Conservation (phyloP, 2,113 vertebrate genomes). For the Melanerpes aurifrons region DNA sequence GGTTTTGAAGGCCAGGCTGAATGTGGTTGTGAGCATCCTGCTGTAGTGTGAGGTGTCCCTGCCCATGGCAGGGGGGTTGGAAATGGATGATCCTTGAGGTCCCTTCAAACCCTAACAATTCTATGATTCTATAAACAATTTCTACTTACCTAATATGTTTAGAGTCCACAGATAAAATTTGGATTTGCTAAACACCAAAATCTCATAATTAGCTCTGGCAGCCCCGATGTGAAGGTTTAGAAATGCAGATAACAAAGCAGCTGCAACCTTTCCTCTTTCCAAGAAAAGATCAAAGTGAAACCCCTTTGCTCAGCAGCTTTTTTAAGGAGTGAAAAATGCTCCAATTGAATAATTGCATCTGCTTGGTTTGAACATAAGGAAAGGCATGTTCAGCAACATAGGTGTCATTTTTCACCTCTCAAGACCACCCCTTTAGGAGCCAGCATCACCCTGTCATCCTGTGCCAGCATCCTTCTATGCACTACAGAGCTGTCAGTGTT, state of each 20-base stretch:
- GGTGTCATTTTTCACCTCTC: neutral
- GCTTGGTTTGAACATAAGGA: neutral
- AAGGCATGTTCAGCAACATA: neutral
- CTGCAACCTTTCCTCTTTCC: neutral
- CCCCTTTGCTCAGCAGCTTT: neutral
- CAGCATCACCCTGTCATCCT: neutral
- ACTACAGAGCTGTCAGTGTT: neutral
- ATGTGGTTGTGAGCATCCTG: no score
- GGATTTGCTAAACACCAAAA: neutral
- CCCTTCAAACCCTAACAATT: no score
- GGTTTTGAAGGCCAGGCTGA: no score
- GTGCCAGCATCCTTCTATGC: neutral
- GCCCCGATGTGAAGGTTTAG: neutral
- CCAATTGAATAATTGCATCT: accelerated
- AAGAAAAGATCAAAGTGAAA: neutral
- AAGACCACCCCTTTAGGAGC: neutral
- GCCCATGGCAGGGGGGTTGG: no score
- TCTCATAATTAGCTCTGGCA: neutral
- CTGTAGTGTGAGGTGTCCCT: no score
- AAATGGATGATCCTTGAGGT: no score
- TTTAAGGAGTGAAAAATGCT: neutral
- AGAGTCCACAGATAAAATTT: neutral
- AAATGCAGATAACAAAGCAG: neutral
- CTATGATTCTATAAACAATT: neutral
- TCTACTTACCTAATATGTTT: neutral